Evolutionary conservation across 2,888 invertebrate genomes (phyloP).

Genomic region (Cantharis rufa): DNA sequence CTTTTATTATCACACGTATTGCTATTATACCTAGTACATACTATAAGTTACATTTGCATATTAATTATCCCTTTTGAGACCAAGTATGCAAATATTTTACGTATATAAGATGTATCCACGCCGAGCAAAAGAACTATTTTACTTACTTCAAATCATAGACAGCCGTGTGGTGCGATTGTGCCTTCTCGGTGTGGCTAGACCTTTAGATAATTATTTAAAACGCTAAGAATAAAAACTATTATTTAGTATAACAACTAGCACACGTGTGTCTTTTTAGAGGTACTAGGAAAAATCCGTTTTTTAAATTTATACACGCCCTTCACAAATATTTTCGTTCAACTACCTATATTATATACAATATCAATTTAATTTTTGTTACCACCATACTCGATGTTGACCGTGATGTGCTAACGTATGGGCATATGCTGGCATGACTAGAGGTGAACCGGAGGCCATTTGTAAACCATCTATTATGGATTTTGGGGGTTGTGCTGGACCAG

Average conservation of each 20-base stretch:
- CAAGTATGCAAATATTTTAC: not conserved
- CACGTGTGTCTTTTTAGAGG: not conserved
- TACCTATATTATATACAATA: slow-evolving; percentile 14
- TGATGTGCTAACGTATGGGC: slow-evolving; percentile 55
- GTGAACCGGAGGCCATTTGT: slow-evolving; percentile 40
- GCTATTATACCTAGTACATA: slow-evolving; percentile 7
- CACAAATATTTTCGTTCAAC: not conserved
- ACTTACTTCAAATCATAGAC: not conserved
- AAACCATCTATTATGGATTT: slow-evolving; percentile 43
- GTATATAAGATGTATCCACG: not conserved
- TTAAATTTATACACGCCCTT: not conserved
- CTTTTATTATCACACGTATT: slow-evolving; percentile 28
- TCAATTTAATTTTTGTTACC: slow-evolving; percentile 36
- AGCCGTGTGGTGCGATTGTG: not conserved
- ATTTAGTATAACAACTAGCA: not conserved
- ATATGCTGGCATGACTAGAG: slow-evolving; percentile 51
- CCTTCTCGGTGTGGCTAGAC: not conserved
- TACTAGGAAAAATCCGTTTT: not conserved
- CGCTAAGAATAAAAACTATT: not conserved
- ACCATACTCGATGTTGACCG: slow-evolving; percentile 55
- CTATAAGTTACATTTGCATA: not conserved
- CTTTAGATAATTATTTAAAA: not conserved
- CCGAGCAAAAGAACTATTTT: not conserved
- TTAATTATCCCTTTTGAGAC: not conserved
- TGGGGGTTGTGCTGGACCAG: slow-evolving; percentile 39